Evolutionary conservation across 2,888 invertebrate species (phyloP).

Genomic region (Caradrina clavipalpis): DNA sequence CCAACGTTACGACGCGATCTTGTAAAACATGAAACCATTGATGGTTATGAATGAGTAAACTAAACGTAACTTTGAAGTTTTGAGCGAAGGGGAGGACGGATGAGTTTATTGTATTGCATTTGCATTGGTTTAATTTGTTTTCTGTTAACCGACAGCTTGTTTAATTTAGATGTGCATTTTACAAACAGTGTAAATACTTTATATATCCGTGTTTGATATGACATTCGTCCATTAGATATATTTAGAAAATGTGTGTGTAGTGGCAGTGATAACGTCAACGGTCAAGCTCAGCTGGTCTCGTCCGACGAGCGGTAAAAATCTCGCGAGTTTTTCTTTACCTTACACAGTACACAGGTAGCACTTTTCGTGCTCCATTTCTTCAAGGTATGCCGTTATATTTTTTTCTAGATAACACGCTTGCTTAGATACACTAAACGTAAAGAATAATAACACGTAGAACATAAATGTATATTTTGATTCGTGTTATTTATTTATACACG

Average conservation of each 20-base stretch:
- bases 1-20: no score
- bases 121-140: constrained; percentile 66
- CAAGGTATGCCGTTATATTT: constrained; percentile 88
- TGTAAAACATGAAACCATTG: neutral
- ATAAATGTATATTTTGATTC: constrained; percentile 40
- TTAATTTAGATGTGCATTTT: constrained; percentile 41
- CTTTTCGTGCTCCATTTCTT: constrained; percentile 87
- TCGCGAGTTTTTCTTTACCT: constrained; percentile 84
- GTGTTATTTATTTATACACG: constrained; percentile 55
- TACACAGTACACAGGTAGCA: constrained; percentile 77
- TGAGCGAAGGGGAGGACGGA: constrained; percentile 64
- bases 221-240: constrained; percentile 45
- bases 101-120: constrained; percentile 62
- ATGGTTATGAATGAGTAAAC: constrained; percentile 41
- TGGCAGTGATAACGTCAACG: constrained; percentile 84
- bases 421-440: constrained; percentile 53
- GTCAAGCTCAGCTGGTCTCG: constrained; percentile 89
- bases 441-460: constrained; percentile 55
- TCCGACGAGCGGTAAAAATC: constrained; percentile 88
- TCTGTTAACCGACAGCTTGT: constrained; percentile 62
- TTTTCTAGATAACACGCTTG: constrained; percentile 67
- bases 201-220: constrained; percentile 36
- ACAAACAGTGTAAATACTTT: constrained; percentile 38
- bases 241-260: constrained; percentile 66
- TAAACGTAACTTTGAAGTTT: constrained; percentile 74